Percentiles rank a stretch among this genome's conserved stretches.
These are phyloP conservation scores for Coregonus suidteri DNA, from an alignment of 2,797 vertebrate genomes.

Conservation along the genomic window DNA sequence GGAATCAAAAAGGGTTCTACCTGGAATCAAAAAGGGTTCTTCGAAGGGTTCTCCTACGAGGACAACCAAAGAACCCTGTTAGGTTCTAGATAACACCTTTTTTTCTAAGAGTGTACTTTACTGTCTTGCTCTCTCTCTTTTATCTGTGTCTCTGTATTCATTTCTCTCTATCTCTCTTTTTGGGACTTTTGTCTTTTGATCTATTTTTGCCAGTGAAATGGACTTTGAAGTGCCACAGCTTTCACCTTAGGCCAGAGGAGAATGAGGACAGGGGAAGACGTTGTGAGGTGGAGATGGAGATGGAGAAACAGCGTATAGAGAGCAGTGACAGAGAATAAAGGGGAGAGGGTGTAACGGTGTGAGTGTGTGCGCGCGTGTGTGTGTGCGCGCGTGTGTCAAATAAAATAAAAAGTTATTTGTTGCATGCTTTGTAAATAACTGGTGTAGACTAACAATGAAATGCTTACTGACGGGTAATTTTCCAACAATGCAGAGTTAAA, in stretches of 20 bases:
- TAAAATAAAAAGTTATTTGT: too few species aligned
- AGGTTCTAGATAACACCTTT: too few species aligned
- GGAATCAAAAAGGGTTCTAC: too few species aligned
- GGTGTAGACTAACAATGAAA: too few species aligned
- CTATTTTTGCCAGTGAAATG: conserved; percentile 45
- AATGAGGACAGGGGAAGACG: conserved; percentile 21
- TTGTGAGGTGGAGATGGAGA: background rate
- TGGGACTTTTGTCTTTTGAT: conserved; percentile 2
- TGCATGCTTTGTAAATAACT: too few species aligned
- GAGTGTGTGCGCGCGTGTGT: conserved; percentile 28
- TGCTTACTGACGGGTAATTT: too few species aligned
- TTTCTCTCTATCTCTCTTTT: conserved; percentile 7
- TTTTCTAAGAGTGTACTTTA: too few species aligned
- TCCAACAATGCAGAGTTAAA: too few species aligned
- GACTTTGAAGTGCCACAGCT: conserved; percentile 62
- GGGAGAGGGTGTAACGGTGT: background rate
- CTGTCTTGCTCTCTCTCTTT: conserved; percentile 6
- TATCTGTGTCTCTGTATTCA: background rate
- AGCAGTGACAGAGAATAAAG: conserved; percentile 8
- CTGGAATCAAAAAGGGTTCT: too few species aligned
- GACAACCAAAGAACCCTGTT: too few species aligned
- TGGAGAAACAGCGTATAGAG: conserved; percentile 29
- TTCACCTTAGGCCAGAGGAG: conserved; percentile 57
- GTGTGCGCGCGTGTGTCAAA: background rate
- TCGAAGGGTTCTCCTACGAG: too few species aligned